Evolutionary conservation across 2,888 invertebrate genomes (phyloP).

Genomic region (Sceliomorpha sp.): DNA sequence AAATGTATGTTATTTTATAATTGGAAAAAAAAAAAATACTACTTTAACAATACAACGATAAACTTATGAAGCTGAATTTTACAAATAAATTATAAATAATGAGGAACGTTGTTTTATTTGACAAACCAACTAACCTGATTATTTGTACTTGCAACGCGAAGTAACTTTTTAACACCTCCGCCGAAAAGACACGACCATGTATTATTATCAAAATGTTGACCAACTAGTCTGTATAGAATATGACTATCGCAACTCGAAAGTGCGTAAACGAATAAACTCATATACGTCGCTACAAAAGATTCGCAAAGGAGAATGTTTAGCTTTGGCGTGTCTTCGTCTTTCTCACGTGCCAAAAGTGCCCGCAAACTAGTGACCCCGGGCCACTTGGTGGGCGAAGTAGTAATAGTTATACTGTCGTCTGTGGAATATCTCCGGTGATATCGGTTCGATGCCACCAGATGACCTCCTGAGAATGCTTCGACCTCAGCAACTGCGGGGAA

Average conservation of each 20-base stretch:
- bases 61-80: too few species aligned
- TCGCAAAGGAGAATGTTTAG: conserved; percentile 95
- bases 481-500: conserved; percentile 75
- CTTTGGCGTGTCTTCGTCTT: conserved; percentile 96
- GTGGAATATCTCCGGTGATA: conserved; percentile 88
- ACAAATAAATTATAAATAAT: too few species aligned
- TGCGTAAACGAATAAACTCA: conserved; percentile 95
- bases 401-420: conserved; percentile 88
- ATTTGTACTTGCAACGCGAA: conserved; percentile 87
- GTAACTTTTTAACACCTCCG: conserved; percentile 92
- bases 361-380: conserved; percentile 97
- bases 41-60: too few species aligned
- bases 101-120: too few species aligned
- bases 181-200: conserved; percentile 93
- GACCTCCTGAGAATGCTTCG: conserved; percentile 79
- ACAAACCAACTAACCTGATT: conserved; percentile 39
- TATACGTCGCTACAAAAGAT: conserved; percentile 95
- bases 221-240: conserved; percentile 91
- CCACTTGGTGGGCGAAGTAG: conserved; percentile 95
- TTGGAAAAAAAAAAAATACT: too few species aligned
- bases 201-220: conserved; percentile 88
- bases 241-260: conserved; percentile 96
- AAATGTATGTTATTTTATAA: too few species aligned
- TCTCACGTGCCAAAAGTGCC: conserved; percentile 93
- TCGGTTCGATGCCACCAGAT: conserved; percentile 85